Base-by-base conservation (phyloP, 1,140 invertebrate species). In the Trichoplusia ni region DNA sequence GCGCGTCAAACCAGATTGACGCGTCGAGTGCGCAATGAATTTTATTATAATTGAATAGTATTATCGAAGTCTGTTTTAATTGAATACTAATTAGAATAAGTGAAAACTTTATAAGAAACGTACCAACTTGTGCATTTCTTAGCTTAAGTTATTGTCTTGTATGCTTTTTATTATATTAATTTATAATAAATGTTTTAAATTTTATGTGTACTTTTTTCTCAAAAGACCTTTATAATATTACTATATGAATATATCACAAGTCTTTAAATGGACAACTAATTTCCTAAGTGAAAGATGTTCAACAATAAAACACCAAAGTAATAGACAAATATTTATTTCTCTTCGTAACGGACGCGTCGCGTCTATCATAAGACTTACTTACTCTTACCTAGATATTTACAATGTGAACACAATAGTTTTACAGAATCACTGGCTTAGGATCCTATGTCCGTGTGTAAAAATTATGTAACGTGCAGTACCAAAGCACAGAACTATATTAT, bases 121-220 rank as follows among this genome's bases (percentile, higher is more conserved):
- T 88, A 88, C 85, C 85, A 84, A 88, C 79, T 67, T 53, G 75
- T 88, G 83, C 85, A 88, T 88, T 88, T 87, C 77, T 70, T 85
- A 85, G 75, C 71, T 78, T 84, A 86, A 82, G 82, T 88, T 84
- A 84, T 71, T 63, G 73, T 81, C 82, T 78, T 86, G 79, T 81
- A 84, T 82, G 46, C 81, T 84, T 84, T 88, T 86, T 86, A 85
- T 60, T 85, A 85, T 83, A 86, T 81, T 84, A 87, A 86, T 84
- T 85, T 86, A 84, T 89, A 89, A 86, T 85, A 86, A 87, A 84
- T 82, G 81, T 83, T 86, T 86, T 79, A 82, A 83, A 75, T 71
- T 69, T 42, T 25, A 16, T 37, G 2, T 67, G 69, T 63, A 64
- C 69, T 66, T 4, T 1, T 18, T 31, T 9, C 11, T 16, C 1